Percentiles rank a stretch among this genome's conserved stretches.
phyloP scores from a whole-genome alignment of 2,888 invertebrate species.

The Cephus runcator region DNA sequence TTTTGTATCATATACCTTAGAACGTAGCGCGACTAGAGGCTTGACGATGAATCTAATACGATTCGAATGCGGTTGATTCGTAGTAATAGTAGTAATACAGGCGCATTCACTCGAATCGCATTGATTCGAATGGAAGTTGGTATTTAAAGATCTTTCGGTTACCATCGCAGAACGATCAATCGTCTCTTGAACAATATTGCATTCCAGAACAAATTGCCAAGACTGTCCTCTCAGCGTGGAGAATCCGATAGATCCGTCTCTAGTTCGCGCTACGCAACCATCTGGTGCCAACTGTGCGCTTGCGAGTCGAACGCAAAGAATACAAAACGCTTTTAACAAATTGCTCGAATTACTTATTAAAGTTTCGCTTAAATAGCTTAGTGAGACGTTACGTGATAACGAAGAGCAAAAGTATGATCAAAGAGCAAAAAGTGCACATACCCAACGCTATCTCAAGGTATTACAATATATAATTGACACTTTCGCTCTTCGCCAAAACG shows the following conservation, averaged over 20 bases:
- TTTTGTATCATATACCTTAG: neutral
- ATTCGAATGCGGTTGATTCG: neutral
- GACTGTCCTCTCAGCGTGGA: neutral
- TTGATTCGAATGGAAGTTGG: neutral
- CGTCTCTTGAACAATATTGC: neutral
- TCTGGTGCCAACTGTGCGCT: neutral
- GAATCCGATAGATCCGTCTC: neutral
- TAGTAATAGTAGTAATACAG: neutral
- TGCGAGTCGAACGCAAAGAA: neutral
- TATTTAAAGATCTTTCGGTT: neutral
- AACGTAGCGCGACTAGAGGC: no score
- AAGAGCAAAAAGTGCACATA: neutral
- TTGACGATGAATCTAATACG: neutral
- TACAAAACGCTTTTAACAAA: neutral
- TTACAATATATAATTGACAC: neutral
- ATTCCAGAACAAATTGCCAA: neutral
- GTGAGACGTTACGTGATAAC: neutral
- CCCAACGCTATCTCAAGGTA: neutral
- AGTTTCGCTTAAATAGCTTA: neutral
- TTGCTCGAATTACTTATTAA: neutral
- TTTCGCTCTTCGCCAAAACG: neutral
- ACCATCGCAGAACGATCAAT: neutral
- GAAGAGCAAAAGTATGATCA: neutral
- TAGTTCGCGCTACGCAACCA: neutral
- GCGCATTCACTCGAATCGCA: neutral